A percentile compares a stretch with the other conserved stretches of the same genome.
phyloP scores from a whole-genome alignment of 1,140 invertebrate genomes.

The Apis laboriosa region DNA sequence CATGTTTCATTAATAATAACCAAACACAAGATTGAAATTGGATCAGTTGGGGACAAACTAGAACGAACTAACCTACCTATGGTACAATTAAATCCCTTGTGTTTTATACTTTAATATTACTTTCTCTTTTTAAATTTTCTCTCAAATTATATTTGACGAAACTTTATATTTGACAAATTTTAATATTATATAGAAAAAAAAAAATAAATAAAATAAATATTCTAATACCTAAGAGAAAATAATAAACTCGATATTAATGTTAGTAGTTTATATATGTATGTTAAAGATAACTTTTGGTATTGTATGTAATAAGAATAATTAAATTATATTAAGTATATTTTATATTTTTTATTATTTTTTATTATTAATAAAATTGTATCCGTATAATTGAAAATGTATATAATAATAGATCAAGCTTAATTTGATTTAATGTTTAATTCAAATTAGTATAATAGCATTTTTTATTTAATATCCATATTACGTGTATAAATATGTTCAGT shows the following conservation, averaged over 20 bases:
- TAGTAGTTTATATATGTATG: neutral
- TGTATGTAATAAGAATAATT: neutral
- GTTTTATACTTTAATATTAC: neutral
- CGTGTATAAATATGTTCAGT: neutral
- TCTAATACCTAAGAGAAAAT: neutral
- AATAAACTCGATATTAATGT: neutral
- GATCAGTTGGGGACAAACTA: constrained; percentile 52
- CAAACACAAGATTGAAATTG: neutral
- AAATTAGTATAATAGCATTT: neutral
- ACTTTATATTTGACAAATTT: neutral
- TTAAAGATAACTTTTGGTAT: neutral
- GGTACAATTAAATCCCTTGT: constrained; percentile 8
- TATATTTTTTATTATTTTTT: neutral
- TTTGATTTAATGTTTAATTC: neutral
- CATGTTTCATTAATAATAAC: constrained; percentile 4
- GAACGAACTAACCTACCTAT: constrained; percentile 33
- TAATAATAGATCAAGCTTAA: neutral
- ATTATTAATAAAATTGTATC: neutral
- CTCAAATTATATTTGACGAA: neutral
- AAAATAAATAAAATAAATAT: neutral
- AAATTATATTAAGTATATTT: neutral
- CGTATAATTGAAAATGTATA: neutral
- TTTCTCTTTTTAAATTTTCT: constrained; percentile 24
- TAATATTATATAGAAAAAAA: neutral
- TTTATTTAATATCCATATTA: neutral